Evolutionary conservation across 2,888 invertebrate species (phyloP), one percentile per base, ranked within the genome.

Genomic region (Dorcus parallelipipedus): DNA sequence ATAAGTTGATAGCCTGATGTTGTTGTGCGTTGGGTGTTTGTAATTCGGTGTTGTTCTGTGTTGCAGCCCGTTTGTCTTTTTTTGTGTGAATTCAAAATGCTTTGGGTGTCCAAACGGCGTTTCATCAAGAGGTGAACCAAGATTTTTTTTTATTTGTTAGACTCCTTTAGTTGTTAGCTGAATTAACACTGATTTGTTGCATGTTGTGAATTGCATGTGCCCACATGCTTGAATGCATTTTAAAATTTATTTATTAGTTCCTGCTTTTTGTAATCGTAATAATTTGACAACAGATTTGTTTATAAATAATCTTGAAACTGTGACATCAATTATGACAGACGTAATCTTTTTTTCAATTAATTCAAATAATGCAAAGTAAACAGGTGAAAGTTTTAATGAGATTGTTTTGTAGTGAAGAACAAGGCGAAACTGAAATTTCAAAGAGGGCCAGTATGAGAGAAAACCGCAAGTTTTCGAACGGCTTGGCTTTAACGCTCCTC

Each of bases 101-200:
- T 64, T 47, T 66, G 64, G 64, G 47, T 63, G 33, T 50, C 55
- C 40, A 67, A 66, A 59, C 52, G 61, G 17, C 63, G 67, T 52
- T 64, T 64, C 53, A 56, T 67, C 17, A 66, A 58, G 63, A 65
- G 67, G 67, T 67, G 61, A 58, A 58, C 52, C 9, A 10, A 39
- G 20, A 17, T 17, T 7, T 20, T 43, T 38, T 52, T n/a, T 52
- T 40, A 23, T 10, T 40, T n/a, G 9, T 52, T 33, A 10, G 8
- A 9, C 42, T 17, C 20, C 6, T 38, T 7, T 14, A 20, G 20
- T 14, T n/a, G 23, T 42, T 14, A 9, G 8, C 40, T 41, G 20
- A 17, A 17, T 39, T 23, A 40, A 52, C 38, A 52, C 23, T 17
- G 52, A 52, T 17, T 2, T 4, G 43, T 40, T n/a, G 17, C 51